Conservation (phyloP, 2,888 invertebrate species). For the Parnassius smintheus region DNA sequence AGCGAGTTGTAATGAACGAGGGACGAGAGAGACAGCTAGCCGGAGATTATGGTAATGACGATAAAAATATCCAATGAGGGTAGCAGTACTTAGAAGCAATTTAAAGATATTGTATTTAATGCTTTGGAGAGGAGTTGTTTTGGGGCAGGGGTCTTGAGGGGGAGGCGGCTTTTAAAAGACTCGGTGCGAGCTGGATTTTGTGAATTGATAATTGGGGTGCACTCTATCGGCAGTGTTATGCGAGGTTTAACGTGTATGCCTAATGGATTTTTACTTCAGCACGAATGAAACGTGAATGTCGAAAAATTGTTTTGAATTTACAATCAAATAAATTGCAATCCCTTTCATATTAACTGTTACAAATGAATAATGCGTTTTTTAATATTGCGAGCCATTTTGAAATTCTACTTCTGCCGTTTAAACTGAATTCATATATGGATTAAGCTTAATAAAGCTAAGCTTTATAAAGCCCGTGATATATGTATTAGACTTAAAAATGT, state of each 20-base stretch:
- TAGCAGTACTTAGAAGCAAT: constrained; percentile 75
- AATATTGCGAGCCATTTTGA: too few species aligned
- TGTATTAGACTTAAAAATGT: too few species aligned
- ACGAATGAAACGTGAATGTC: background rate
- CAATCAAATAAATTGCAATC: too few species aligned
- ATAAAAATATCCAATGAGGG: constrained; percentile 75
- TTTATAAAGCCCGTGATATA: too few species aligned
- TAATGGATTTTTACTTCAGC: constrained; percentile 23
- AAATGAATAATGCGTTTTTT: too few species aligned
- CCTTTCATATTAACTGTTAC: too few species aligned
- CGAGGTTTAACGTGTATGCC: constrained; percentile 37
- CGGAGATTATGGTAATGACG: constrained; percentile 74
- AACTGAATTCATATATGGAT: too few species aligned
- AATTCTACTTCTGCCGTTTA: too few species aligned
- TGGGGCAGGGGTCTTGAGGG: constrained; percentile 42
- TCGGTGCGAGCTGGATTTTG: constrained; percentile 54
- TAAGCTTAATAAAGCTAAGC: too few species aligned
- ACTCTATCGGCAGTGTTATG: constrained; percentile 50
- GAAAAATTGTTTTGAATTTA: background rate
- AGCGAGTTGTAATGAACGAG: constrained; percentile 34
- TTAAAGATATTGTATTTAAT: constrained; percentile 80
- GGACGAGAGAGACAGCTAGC: constrained; percentile 48
- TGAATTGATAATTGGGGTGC: constrained; percentile 73
- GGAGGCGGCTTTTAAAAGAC: constrained; percentile 43
- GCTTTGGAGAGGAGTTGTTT: constrained; percentile 51